A percentile compares a stretch with the other conserved stretches of the same genome.
These are phyloP conservation scores for Polyergus mexicanus DNA, from an alignment of 1,140 invertebrate genomes.

Conservation along the genomic window DNA sequence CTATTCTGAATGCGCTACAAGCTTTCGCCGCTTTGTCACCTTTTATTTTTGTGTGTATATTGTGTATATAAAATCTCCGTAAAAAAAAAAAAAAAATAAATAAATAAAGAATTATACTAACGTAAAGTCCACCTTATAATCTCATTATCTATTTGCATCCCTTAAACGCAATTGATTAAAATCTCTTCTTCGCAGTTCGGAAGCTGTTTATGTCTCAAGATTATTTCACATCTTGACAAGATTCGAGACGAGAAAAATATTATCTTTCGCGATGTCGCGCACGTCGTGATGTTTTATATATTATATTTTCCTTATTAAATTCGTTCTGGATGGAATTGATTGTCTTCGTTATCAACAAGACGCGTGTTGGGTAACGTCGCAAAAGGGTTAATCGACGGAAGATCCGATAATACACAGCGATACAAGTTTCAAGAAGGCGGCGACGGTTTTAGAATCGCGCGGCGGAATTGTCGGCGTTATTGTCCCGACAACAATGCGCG, in stretches of 20 bases:
- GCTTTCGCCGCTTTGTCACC: not conserved
- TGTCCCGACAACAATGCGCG: slow-evolving; percentile 76
- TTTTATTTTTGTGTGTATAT: not conserved
- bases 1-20: slow-evolving; percentile 17
- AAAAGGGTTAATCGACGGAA: not conserved
- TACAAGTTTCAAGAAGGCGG: slow-evolving; percentile 59
- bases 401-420: slow-evolving; percentile 13
- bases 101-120: not conserved
- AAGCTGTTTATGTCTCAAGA: not conserved
- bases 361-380: not conserved
- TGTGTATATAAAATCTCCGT: not conserved
- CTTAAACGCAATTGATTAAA: not conserved
- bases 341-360: not conserved
- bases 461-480: slow-evolving; percentile 68
- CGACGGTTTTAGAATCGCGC: slow-evolving; percentile 63
- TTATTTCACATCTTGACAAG: not conserved
- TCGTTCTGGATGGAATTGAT: not conserved
- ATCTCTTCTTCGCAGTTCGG: not conserved
- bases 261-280: not conserved
- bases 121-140: not conserved
- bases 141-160: not conserved
- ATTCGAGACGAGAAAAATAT: not conserved
- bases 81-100: no score
- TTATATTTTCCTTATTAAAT: slow-evolving; percentile 3
- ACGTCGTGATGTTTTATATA: no score